Evolutionary conservation across 2,888 invertebrate genomes (phyloP), one percentile per base, ranked within the genome.

Genomic region (Eupithecia vulgata): DNA sequence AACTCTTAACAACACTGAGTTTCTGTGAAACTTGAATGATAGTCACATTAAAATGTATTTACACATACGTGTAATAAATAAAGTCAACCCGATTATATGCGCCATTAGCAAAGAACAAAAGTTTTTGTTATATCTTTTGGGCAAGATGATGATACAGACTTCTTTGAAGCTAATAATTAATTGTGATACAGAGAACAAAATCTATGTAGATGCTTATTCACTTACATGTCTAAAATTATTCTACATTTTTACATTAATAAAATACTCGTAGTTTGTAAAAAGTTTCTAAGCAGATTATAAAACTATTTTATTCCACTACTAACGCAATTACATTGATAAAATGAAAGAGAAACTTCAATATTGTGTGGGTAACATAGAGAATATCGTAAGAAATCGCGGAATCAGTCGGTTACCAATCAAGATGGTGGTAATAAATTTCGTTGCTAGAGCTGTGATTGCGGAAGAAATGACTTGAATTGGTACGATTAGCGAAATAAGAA

Each of bases 1-100:
- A 92, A 90, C 90, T 90, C 87, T 90, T 89, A 93, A 91, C 89
- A 92, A 90, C 88, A 90, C 87, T 87, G 85, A 88, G 92, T 92
- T 92, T 93, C 92, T 90, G 87, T 85, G 91, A 93, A 93, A 92
- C 91, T 88, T 88, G 85, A 87, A 86, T 87, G 82, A 82, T 84
- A 84, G 82, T 79, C 82, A 83, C 83, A 79, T 82, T 83, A 81
- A 82, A 85, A 85, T 82, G 80, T 89, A 90, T 90, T 84, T 90
- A 90, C 88, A 91, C 77, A 82, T 76, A 74, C 77, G 82, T 76
- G 72, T 74, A 72, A 73, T 67, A 77, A 74, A 71, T 13, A 57
- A 73, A 73, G 75, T 73, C 75, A 74, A 71, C 77, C 66, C 75
- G 82, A 81, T 82, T 85, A 86, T 77, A 84, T 79, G 81, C 77